Evolutionary conservation across 2,113 vertebrate species (phyloP).

Genomic region (Cervus canadensis): DNA sequence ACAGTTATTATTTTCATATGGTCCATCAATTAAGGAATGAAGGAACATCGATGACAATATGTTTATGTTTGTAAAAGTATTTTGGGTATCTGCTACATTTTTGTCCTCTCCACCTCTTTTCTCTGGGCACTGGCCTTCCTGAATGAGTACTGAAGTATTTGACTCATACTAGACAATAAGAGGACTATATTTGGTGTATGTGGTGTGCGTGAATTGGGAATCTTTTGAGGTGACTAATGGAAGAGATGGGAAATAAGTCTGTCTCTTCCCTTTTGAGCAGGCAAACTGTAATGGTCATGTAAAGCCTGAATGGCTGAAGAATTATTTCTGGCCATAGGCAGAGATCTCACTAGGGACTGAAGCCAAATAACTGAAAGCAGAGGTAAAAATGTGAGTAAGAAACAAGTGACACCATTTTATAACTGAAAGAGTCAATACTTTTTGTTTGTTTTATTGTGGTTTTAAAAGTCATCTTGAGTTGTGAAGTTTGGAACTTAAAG

Average conservation of each 20-base stretch:
- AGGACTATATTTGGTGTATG: not conserved
- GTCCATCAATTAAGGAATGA: not conserved
- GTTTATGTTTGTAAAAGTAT: not conserved
- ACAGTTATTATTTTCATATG: not conserved
- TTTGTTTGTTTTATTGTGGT: not conserved
- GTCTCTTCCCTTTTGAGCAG: not conserved
- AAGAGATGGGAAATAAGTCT: not conserved
- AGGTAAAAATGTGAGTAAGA: not conserved
- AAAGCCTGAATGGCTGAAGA: not conserved
- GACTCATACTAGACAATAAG: not conserved
- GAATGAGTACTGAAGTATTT: not conserved
- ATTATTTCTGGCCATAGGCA: not conserved
- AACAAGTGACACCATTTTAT: not conserved
- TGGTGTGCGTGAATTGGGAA: not conserved
- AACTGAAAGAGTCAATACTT: not conserved
- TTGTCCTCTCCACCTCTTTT: not conserved
- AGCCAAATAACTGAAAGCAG: not conserved
- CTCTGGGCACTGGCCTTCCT: not conserved
- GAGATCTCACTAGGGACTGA: not conserved
- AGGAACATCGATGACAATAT: not conserved
- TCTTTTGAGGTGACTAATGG: not conserved
- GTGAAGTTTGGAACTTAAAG: not conserved
- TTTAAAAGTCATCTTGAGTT: not conserved
- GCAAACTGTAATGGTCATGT: fast-evolving
- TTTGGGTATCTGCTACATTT: not conserved